A percentile compares a stretch with the other conserved stretches of the same genome.
phyloP scores from a whole-genome alignment of 2,888 invertebrate species.

The Chrysodeixis includens region DNA sequence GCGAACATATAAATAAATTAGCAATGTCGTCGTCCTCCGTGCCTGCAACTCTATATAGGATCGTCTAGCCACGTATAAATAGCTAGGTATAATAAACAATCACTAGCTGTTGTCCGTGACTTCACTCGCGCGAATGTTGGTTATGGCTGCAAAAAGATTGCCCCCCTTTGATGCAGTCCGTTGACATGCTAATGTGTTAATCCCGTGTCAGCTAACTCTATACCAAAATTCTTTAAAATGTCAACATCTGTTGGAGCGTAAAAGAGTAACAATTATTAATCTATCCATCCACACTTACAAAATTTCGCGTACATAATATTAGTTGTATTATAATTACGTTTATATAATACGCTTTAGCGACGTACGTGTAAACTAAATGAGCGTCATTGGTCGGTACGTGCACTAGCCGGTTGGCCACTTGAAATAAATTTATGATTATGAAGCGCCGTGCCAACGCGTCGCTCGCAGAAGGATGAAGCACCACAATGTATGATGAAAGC shows the following conservation, averaged over 20 bases:
- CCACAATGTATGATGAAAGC: slow-evolving; percentile 48
- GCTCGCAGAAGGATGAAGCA: slow-evolving; percentile 71
- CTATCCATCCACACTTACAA: too few species aligned
- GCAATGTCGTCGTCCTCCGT: slow-evolving; percentile 1
- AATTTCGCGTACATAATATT: too few species aligned
- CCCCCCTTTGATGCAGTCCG: too few species aligned
- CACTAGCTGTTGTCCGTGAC: neutral
- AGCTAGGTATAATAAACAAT: too few species aligned
- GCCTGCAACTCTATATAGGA: neutral
- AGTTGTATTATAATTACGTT: slow-evolving; percentile 5
- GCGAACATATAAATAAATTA: slow-evolving; percentile 4
- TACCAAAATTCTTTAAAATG: too few species aligned
- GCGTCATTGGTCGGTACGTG: slow-evolving; percentile 66
- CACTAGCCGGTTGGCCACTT: slow-evolving; percentile 67
- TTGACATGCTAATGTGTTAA: too few species aligned
- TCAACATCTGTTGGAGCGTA: too few species aligned
- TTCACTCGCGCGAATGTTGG: too few species aligned
- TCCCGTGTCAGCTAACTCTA: too few species aligned
- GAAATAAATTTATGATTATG: slow-evolving; percentile 83
- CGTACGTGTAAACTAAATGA: slow-evolving; percentile 56
- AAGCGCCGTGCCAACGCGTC: slow-evolving; percentile 76
- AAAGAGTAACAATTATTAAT: too few species aligned
- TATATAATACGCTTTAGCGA: slow-evolving; percentile 19
- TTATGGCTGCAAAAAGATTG: too few species aligned
- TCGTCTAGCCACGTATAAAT: slow-evolving; percentile 1